Evolutionary conservation across 1,140 invertebrate genomes (phyloP), one percentile per base, ranked within the genome.

Genomic region (Meloidogyne exigua): DNA sequence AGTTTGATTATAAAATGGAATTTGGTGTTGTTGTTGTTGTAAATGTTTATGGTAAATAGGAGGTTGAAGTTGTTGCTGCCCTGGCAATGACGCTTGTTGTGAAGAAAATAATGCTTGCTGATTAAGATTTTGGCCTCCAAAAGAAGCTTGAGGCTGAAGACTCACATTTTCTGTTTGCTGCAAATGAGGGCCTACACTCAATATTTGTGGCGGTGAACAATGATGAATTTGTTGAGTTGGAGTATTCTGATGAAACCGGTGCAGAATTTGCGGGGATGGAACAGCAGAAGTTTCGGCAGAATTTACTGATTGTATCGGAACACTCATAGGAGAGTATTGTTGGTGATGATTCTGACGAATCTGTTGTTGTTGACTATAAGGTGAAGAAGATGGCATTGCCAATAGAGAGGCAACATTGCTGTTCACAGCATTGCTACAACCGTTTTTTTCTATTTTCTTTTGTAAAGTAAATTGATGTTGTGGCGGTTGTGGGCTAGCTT

Each of bases 1-100:
- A 15, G 57, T 25, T n/a, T 44, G 69, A 15, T 44, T 44, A 44
- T 57, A 12, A 44, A 71, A 74, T 18, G 39, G 23, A n/a, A 74
- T 9, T 71, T 70, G 63, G 12, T 70, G 63, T 32, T 32, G 28
- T 25, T 70, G 63, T 32, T 32, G 28, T 25, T 74, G 72, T 23
- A 39, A 39, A 7, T 57, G 18, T 23, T 39, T 39, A 13, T 39
- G 68, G 28, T 28, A 32, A 32, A 57, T 44, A 21, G 44, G 69
- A 70, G 42, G 32, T 71, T 44, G 69, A 57, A 57, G 49, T 57
- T 57, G 49, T 21, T 57, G 49, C n/a, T 57, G 49, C 5, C 49
- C 49, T 57, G 49, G 49, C 49, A 57, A 57, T 57, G 49, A 57
- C 49, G 49, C n/a, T 57, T 57, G 49, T n/a, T 57, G 49, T n/a